phyloP scores from a whole-genome alignment of 2,797 vertebrate species.

The Sebastes miniatus region DNA sequence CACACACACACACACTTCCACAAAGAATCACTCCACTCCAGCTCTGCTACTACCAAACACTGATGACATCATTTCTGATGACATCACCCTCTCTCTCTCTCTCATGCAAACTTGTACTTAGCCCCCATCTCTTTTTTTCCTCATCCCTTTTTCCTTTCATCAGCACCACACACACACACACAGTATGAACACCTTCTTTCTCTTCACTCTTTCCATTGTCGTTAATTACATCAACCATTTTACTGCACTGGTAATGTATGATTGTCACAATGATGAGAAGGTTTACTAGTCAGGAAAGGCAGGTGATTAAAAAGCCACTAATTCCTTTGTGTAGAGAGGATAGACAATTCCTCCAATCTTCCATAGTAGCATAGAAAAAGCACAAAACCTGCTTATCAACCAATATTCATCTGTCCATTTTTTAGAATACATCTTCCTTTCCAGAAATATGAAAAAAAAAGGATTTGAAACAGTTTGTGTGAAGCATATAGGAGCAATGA shows the following conservation, averaged over 20 bases:
- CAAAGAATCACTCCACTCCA: not conserved
- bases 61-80: constrained; percentile 51
- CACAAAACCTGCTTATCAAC: not conserved
- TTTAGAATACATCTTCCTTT: not conserved
- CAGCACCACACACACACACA: not conserved
- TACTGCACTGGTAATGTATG: not conserved
- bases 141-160: not conserved
- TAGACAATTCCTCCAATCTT: not conserved
- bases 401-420: not conserved
- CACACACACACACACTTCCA: not conserved
- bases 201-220: not conserved
- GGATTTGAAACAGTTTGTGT: not conserved
- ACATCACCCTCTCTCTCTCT: constrained; percentile 29
- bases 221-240: constrained; percentile 23
- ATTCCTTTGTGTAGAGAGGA: not conserved
- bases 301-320: not conserved
- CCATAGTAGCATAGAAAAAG: not conserved
- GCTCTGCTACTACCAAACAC: constrained; percentile 1
- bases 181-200: not conserved
- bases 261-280: not conserved
- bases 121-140: not conserved
- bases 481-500: not conserved
- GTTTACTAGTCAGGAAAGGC: not conserved
- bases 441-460: not conserved
- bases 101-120: not conserved